Conservation (phyloP, 2,797 vertebrate genomes). For the Sebastes itinus region DNA sequence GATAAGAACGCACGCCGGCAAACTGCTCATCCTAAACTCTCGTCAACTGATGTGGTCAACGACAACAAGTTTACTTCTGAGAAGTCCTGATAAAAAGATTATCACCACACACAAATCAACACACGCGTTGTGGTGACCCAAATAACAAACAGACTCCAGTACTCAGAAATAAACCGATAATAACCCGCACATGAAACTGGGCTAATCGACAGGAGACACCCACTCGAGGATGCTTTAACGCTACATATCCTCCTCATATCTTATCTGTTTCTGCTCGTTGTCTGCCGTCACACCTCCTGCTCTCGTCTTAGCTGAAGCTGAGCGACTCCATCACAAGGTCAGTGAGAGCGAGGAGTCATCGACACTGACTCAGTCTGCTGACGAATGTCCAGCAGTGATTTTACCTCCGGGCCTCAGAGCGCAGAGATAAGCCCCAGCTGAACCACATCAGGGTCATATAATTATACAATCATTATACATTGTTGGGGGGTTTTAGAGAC, state of each 20-base stretch:
- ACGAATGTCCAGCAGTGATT: background rate
- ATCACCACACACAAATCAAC: background rate
- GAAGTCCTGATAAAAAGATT: background rate
- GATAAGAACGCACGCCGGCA: background rate
- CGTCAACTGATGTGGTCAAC: background rate
- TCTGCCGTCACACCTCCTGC: background rate
- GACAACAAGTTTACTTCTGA: background rate
- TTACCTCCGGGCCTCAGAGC: background rate
- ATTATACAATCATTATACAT: background rate
- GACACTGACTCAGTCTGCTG: background rate
- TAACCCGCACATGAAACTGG: constrained; percentile 23
- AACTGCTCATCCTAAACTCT: background rate
- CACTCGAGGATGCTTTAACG: constrained; percentile 8
- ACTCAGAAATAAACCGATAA: background rate
- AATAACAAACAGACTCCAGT: constrained; percentile 8
- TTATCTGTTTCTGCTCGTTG: background rate
- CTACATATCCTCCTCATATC: background rate
- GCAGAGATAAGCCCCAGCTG: background rate
- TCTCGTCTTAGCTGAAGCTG: background rate
- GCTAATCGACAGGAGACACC: constrained; percentile 41
- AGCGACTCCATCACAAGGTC: constrained; percentile 2
- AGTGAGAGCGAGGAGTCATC: background rate
- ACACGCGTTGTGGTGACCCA: constrained; percentile 24
- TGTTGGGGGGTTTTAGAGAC: background rate
- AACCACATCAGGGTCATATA: background rate